These are phyloP conservation scores for Drosophila ezoana DNA, from an alignment of 2,888 invertebrate genomes.

Conservation along the genomic window DNA sequence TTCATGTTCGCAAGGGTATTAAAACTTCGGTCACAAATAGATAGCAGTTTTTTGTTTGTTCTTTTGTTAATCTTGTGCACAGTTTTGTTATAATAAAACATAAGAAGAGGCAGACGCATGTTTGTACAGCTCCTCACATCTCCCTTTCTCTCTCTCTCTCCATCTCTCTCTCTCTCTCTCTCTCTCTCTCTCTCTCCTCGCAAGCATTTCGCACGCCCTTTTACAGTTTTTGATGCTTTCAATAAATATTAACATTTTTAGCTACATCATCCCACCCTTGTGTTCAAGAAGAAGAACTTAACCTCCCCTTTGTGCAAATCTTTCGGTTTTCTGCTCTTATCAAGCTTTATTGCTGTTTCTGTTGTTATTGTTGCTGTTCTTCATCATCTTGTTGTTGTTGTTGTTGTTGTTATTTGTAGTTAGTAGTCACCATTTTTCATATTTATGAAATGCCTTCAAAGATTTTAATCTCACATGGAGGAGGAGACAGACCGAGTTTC, in stretches of 20 bases:
- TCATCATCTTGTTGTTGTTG: slow-evolving; percentile 11
- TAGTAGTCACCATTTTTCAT: slow-evolving; percentile 73
- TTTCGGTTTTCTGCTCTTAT: slow-evolving; percentile 31
- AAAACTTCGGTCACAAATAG: not conserved
- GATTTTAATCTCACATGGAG: slow-evolving; percentile 74
- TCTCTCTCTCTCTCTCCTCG: not conserved
- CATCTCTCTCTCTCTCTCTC: not conserved
- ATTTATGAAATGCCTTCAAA: slow-evolving; percentile 77
- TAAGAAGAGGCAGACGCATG: slow-evolving; percentile 4
- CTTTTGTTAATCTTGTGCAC: slow-evolving; percentile 32
- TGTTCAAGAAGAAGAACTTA: not conserved
- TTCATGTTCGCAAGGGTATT: slow-evolving; percentile 2
- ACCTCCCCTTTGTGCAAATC: slow-evolving; percentile 10
- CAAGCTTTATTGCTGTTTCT: slow-evolving; percentile 41
- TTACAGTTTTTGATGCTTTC: slow-evolving; percentile 65
- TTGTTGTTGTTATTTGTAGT: slow-evolving; percentile 63
- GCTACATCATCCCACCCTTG: slow-evolving; percentile 30
- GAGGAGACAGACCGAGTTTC: slow-evolving; percentile 4
- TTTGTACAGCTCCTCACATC: slow-evolving; percentile 2
- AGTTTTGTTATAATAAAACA: slow-evolving; percentile 39
- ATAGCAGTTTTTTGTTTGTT: slow-evolving; percentile 5
- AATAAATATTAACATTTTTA: slow-evolving; percentile 76
- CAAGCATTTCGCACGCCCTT: slow-evolving; percentile 15
- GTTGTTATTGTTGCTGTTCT: slow-evolving; percentile 19
- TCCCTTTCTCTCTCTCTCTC: not conserved